Conservation (phyloP, 2,888 invertebrate genomes). For the Rutpela maculata region DNA sequence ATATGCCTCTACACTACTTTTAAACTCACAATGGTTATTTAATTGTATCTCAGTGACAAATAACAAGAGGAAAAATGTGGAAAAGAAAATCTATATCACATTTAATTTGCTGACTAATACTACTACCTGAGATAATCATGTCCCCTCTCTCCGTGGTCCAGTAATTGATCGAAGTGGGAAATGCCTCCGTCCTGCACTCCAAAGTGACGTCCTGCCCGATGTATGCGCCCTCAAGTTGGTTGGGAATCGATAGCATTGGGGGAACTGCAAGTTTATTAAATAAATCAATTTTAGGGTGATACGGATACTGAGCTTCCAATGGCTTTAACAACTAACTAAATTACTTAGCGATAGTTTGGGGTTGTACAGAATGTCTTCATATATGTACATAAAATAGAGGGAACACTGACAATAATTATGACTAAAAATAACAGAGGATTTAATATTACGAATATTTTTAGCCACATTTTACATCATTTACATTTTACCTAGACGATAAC, state of each 20-base stretch:
- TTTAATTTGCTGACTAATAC: constrained; percentile 58
- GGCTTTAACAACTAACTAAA: background rate
- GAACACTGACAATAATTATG: background rate
- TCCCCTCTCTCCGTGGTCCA: constrained; percentile 94
- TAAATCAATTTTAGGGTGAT: constrained; percentile 25
- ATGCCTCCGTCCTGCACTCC: constrained; percentile 94
- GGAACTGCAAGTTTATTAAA: constrained; percentile 81
- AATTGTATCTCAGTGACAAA: no score
- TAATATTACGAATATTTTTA: no score
- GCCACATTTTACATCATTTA: no score
- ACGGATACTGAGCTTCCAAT: background rate
- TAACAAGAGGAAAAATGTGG: no score
- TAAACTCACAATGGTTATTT: no score
- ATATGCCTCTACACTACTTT: no score
- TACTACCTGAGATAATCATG: constrained; percentile 92
- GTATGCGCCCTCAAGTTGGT: constrained; percentile 93
- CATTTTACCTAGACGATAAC: no score
- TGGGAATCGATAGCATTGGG: constrained; percentile 94
- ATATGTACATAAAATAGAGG: background rate
- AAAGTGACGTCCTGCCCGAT: constrained; percentile 91
- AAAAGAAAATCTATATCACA: background rate
- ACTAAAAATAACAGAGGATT: no score
- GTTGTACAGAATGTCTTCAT: background rate
- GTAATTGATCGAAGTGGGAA: constrained; percentile 94
- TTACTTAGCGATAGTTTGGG: background rate